Base-by-base conservation (phyloP, 1,140 invertebrate species). In the Lepidurus packardi region DNA sequence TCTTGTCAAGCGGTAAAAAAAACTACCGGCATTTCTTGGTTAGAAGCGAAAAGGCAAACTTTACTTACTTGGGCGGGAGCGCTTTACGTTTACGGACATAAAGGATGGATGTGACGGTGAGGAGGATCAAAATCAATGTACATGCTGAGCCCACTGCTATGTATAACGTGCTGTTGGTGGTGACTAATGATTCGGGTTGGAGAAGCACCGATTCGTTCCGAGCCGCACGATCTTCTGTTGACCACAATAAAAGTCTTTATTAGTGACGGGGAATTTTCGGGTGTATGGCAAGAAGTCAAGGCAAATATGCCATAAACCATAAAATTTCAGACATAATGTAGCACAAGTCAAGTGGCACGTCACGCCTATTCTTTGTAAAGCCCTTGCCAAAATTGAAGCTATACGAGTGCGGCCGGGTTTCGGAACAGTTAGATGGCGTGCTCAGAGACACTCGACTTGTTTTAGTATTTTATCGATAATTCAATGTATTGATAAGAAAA, bases 21-120 rank as follows among this genome's bases (percentile, higher is more conserved):
- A 43, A 44, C 5, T 41, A 41, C 25, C 7, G 43, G 13, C 44
- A 11, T 44, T 77, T 9, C 42, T 5, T 43, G 43, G 44, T 77
- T 25, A 43, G 75, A 13, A 10, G 8, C 21, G 7, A 34, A 47
- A 45, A 42, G 25, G 47, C 24, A 34, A 42, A 75, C 3, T 11
- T 1, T 24, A 77, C 75, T 77, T 77, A 77, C 75, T 77, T 43
- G 13, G 43, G 75, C n/a, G 47, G 43, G 25, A 77, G 75, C 24
- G 75, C 75, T 77, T 77, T 77, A 9, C 47, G 43, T 47, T 47
- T 77, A 34, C 47, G 75, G 43, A 77, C 43, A 43, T 77, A 77
- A 47, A 77, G 21, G 24, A 77, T 47, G 24, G 75, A 77, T n/a
- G 75, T 77, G 43, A 77, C 47, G 75, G 75, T 47, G 16, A 77